Conservation (phyloP, 1,140 invertebrate species). For the Polypedilum pembai region DNA sequence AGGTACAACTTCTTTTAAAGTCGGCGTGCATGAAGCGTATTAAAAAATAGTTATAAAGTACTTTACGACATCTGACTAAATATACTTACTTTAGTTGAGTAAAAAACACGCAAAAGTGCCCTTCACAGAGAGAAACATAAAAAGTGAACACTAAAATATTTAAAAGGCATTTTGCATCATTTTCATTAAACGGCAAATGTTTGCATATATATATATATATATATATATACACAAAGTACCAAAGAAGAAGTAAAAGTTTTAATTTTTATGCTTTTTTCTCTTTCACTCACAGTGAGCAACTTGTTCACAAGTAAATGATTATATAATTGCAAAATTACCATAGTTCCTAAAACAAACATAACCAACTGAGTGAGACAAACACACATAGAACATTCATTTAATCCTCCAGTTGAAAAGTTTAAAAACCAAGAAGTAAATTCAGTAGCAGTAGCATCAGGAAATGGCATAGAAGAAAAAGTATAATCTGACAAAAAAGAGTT, state of each 20-base stretch:
- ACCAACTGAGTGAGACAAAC: neutral
- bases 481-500: neutral
- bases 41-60: constrained; percentile 8
- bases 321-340: constrained; percentile 19
- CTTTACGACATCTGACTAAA: constrained; percentile 16
- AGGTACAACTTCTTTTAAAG: neutral
- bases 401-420: too few relatives aligned
- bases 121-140: neutral
- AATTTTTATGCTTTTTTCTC: neutral
- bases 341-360: neutral
- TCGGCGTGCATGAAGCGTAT: constrained; percentile 8
- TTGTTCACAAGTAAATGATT: constrained; percentile 6
- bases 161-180: neutral
- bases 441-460: neutral
- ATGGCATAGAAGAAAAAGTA: neutral
- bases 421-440: too few relatives aligned
- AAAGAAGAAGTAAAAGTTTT: neutral
- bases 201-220: too few relatives aligned
- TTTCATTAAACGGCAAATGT: too few relatives aligned
- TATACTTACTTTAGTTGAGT: neutral
- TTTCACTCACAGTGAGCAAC: neutral
- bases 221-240: too few relatives aligned
- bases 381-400: too few relatives aligned
- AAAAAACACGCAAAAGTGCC: too few relatives aligned
- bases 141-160: neutral